A percentile compares a stretch with the other conserved stretches of the same genome.
These are phyloP conservation scores for Lasioglossum leucozonium DNA, from an alignment of 2,888 invertebrate genomes.

Conservation along the genomic window DNA sequence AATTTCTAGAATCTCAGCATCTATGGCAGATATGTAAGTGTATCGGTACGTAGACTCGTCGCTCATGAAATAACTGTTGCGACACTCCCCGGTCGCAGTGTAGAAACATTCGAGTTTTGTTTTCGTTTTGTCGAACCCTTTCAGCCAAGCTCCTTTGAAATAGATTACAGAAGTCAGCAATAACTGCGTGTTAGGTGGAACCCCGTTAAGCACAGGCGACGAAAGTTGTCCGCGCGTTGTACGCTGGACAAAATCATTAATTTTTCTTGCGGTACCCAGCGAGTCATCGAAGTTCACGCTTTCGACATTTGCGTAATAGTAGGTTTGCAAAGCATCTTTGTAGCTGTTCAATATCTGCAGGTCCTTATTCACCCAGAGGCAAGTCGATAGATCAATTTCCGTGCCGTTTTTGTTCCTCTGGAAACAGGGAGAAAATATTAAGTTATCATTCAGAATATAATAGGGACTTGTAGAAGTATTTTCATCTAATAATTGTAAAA, in stretches of 20 bases:
- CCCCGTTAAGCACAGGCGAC: background rate
- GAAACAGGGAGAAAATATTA: background rate
- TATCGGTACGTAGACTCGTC: constrained; percentile 87
- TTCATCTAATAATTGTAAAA: background rate
- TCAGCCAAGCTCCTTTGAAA: constrained; percentile 92
- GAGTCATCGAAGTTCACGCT: constrained; percentile 86
- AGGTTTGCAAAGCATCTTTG: constrained; percentile 82
- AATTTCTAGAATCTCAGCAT: constrained; percentile 89
- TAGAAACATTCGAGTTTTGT: constrained; percentile 88
- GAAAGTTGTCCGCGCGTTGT: constrained; percentile 87
- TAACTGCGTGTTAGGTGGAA: constrained; percentile 86
- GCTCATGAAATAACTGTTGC: constrained; percentile 89
- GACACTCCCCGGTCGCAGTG: constrained; percentile 87
- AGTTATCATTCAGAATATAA: background rate
- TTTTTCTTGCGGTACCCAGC: constrained; percentile 82
- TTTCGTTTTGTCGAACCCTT: constrained; percentile 86
- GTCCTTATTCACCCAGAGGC: constrained; percentile 74
- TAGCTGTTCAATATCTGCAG: constrained; percentile 83
- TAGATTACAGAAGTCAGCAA: constrained; percentile 91
- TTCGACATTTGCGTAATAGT: constrained; percentile 86
- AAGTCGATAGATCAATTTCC: constrained; percentile 73
- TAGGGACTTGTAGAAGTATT: background rate
- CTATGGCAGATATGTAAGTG: constrained; percentile 87
- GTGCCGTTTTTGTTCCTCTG: constrained; percentile 70
- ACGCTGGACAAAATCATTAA: constrained; percentile 88